Conservation (phyloP, 2,113 vertebrate species). For the Hippocampus barbouri region DNA sequence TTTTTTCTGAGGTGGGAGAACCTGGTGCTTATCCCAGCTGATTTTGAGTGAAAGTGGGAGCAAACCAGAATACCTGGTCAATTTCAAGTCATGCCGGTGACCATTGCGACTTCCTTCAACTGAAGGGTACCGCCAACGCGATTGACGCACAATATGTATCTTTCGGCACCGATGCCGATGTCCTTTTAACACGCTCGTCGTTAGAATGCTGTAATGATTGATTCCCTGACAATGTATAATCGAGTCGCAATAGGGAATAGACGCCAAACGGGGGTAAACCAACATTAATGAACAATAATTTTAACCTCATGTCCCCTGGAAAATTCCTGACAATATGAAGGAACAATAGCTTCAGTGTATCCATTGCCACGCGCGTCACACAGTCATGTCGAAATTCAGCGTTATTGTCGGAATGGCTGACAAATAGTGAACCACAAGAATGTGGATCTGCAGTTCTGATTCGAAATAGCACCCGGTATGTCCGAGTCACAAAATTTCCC, state of each 20-base stretch:
- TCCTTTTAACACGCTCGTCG: constrained; percentile 4
- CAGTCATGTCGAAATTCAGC: not conserved
- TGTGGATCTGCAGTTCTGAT: not conserved
- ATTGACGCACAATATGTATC: not conserved
- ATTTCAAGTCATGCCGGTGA: too few species aligned
- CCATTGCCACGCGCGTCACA: not conserved
- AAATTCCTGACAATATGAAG: not conserved
- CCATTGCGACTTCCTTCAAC: too few species aligned
- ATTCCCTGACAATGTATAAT: not conserved
- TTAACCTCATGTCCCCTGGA: constrained; percentile 6
- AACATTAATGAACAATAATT: constrained; percentile 12
- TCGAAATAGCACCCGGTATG: not conserved
- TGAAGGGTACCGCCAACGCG: too few species aligned
- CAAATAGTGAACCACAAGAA: not conserved
- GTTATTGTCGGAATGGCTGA: not conserved
- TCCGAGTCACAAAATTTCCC: not conserved
- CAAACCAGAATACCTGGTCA: too few species aligned
- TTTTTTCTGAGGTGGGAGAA: not conserved
- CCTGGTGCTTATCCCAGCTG: not conserved
- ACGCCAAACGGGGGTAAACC: not conserved
- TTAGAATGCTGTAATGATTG: not conserved
- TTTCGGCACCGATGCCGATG: not conserved
- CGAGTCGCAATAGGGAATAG: not conserved
- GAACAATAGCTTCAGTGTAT: constrained; percentile 13
- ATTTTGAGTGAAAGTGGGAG: not conserved